Evolutionary conservation across 2,888 invertebrate species (phyloP).

Genomic region (Notodonta dromedarius): DNA sequence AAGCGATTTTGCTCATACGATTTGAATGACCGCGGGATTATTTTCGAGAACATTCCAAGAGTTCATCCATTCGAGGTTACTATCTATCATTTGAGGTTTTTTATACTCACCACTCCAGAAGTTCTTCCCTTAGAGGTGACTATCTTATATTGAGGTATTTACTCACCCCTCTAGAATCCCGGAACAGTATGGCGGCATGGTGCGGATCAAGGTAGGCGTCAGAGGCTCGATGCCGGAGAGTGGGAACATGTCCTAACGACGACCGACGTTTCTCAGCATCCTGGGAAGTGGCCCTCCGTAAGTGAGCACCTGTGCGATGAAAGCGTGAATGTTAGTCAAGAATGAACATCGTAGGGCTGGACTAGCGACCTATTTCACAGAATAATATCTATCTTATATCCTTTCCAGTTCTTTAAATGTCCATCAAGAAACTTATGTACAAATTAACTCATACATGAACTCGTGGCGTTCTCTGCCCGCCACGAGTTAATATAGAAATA

Average conservation of each 20-base stretch:
- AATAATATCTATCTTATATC: too few relatives aligned
- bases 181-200: conserved; percentile 95
- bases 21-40: background rate
- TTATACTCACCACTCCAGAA: too few relatives aligned
- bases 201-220: conserved; percentile 94
- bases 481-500: too few relatives aligned
- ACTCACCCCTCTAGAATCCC: conserved; percentile 97
- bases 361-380: too few relatives aligned
- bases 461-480: too few relatives aligned
- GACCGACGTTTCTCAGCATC: conserved; percentile 91
- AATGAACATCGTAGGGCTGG: background rate
- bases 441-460: too few relatives aligned
- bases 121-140: too few relatives aligned
- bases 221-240: conserved; percentile 85
- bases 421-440: too few relatives aligned
- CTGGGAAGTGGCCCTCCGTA: conserved; percentile 89
- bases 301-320: conserved; percentile 87
- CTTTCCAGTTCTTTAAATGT: too few relatives aligned
- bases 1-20: background rate
- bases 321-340: background rate
- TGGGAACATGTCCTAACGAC: conserved; percentile 87
- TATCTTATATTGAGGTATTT: background rate
- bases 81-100: too few relatives aligned
- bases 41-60: too few relatives aligned
- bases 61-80: too few relatives aligned